Evolutionary conservation across 1,140 invertebrate genomes (phyloP), one percentile per base, ranked within the genome.

Genomic region (Mizuhopecten yessoensis): DNA sequence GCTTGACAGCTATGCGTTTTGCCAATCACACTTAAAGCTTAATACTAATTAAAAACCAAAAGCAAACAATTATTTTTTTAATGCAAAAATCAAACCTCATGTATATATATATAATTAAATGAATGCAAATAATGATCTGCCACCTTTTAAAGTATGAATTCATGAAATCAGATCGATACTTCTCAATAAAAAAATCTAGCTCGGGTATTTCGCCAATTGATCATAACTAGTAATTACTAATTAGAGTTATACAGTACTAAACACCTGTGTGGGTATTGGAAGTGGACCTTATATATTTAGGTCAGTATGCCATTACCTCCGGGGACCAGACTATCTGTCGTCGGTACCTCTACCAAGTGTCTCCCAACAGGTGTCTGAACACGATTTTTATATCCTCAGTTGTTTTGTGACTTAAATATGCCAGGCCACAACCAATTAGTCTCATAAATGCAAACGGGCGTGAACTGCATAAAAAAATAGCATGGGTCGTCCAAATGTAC

Each of bases 361-460:
- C 57, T 75, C 57, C 57, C 57, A 5, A n/a, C 57, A 75, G 57
- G 57, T 75, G 57, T 75, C 57, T 75, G 57, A 29, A 57, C 45
- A 75, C 0, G 57, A 75, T 29, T 75, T 75, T 75, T 75, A 75
- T 75, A 75, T 75, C 57, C 57, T 75, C 57, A 75, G 57, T 75
- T n/a, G 57, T 29, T 75, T n/a, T 75, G 15, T n/a, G 23, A 29
- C 57, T 75, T n/a, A 23, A 75, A 75, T 75, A 75, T 75, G 5
- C 20, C n/a, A n/a, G 57, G 57, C n/a, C 57, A 75, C 57, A 29
- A 29, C 57, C n/a, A 75, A 75, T 75, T 75, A 75, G 57, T 75
- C 57, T 75, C 57, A 75, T 75, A 75, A 75, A 75, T 75, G 57
- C 57, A 75, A 75, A 75, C 20, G 23, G 57, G 57, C 57, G 57